Percentiles rank a stretch among this genome's conserved stretches.
phyloP scores from a whole-genome alignment of 2,888 invertebrate genomes.

The Venusia cambrica region DNA sequence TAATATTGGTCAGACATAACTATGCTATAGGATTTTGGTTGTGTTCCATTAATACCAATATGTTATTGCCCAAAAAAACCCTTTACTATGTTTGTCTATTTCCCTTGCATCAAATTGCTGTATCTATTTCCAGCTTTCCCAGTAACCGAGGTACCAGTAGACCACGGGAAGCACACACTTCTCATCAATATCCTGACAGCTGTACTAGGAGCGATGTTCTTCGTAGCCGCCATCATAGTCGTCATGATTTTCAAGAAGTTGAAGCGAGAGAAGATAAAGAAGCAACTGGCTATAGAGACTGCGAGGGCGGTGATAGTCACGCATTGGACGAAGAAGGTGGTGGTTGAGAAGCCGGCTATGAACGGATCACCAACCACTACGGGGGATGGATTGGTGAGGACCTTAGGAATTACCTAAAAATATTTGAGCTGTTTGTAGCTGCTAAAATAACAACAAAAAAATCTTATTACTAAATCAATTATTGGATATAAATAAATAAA shows the following conservation, averaged over 20 bases:
- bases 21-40: too few relatives aligned
- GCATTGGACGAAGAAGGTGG: conserved; percentile 95
- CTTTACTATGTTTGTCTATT: too few relatives aligned
- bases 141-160: conserved; percentile 52
- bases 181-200: conserved; percentile 82
- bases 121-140: conserved; percentile 51
- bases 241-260: conserved; percentile 85
- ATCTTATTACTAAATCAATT: too few relatives aligned
- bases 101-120: too few relatives aligned
- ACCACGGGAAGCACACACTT: conserved; percentile 75
- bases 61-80: conserved; percentile 1
- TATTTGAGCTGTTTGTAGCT: too few relatives aligned
- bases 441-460: conserved; percentile 1
- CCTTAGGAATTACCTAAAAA: too few relatives aligned
- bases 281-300: conserved; percentile 89
- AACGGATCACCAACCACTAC: conserved; percentile 81
- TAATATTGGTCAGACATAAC: too few relatives aligned
- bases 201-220: conserved; percentile 82
- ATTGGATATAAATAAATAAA: too few relatives aligned
- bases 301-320: conserved; percentile 90
- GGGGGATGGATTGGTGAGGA: conserved; percentile 83
- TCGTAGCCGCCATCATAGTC: conserved; percentile 80
- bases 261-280: conserved; percentile 90
- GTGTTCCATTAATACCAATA: too few relatives aligned
- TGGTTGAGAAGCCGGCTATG: conserved; percentile 89